Conservation (phyloP, 1,140 invertebrate genomes). For the Samia ricini region DNA sequence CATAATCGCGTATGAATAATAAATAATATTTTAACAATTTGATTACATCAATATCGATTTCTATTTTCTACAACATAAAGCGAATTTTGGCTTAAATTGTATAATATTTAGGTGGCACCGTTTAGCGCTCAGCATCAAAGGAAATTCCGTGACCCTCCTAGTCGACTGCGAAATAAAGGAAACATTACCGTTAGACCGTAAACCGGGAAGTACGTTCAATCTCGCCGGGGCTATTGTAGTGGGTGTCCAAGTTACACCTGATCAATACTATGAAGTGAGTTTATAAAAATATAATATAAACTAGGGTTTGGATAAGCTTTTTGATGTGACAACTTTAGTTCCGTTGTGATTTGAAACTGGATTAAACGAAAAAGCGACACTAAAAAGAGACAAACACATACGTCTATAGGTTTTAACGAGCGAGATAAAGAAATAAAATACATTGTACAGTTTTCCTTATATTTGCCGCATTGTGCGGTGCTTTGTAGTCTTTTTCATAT, state of each 20-base stretch:
- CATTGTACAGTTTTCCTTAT: too few species aligned
- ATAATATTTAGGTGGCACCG: constrained; percentile 86
- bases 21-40: not conserved
- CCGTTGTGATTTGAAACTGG: too few species aligned
- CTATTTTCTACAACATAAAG: not conserved
- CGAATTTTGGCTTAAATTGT: not conserved
- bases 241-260: constrained; percentile 83
- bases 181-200: constrained; percentile 79
- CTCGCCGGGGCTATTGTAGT: constrained; percentile 85
- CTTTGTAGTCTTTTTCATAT: too few species aligned
- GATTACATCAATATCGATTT: not conserved
- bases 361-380: too few species aligned
- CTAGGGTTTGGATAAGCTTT: too few species aligned
- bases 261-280: constrained; percentile 81
- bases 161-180: constrained; percentile 82
- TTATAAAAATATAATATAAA: constrained; percentile 6
- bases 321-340: too few species aligned
- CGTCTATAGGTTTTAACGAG: too few species aligned
- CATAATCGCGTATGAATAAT: too few species aligned
- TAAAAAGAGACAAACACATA: too few species aligned
- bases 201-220: constrained; percentile 78
- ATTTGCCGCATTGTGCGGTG: too few species aligned
- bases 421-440: too few species aligned
- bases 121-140: constrained; percentile 87
- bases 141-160: constrained; percentile 85